phyloP scores from a whole-genome alignment of 2,797 vertebrate genomes.

The Microchirus variegatus region DNA sequence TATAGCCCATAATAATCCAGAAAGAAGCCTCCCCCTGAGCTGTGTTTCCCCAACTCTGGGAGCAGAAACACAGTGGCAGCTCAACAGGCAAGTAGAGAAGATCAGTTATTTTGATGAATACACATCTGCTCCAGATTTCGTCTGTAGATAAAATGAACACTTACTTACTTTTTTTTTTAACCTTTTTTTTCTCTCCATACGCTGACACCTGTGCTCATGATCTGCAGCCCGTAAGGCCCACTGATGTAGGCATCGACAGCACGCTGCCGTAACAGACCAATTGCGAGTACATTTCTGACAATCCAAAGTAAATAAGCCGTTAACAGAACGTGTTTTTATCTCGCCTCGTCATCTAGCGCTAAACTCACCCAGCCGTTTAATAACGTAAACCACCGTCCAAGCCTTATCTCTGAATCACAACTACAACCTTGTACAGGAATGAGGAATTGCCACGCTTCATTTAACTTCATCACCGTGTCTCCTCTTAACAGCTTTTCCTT shows the following conservation, averaged over 20 bases:
- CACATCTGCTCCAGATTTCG: conserved; percentile 50
- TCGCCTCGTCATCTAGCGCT: conserved; percentile 20
- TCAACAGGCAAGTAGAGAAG: conserved; percentile 30
- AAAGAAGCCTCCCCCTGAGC: conserved; percentile 43
- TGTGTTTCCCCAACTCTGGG: conserved; percentile 31
- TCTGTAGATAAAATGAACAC: conserved; percentile 56
- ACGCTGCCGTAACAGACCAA: neutral
- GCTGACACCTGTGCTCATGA: conserved; percentile 9
- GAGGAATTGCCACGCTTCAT: conserved; percentile 55
- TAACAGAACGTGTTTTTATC: conserved; percentile 21
- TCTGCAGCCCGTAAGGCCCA: conserved; percentile 22
- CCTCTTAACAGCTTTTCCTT: neutral
- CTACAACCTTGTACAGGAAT: conserved; percentile 20
- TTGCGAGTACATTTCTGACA: conserved; percentile 1
- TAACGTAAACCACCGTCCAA: conserved; percentile 13
- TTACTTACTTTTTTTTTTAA: neutral
- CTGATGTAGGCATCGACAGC: conserved; percentile 1
- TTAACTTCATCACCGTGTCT: conserved; percentile 67
- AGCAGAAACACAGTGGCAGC: conserved; percentile 45
- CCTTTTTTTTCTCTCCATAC: neutral
- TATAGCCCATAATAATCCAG: conserved; percentile 51
- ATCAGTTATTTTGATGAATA: conserved; percentile 61
- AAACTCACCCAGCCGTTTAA: conserved; percentile 22
- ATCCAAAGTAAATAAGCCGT: neutral
- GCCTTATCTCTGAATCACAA: conserved; percentile 33